Evolutionary conservation across 23 tunicate species (phyloP), one percentile per base, ranked within the genome.

Genomic region (Diplosoma virens): DNA sequence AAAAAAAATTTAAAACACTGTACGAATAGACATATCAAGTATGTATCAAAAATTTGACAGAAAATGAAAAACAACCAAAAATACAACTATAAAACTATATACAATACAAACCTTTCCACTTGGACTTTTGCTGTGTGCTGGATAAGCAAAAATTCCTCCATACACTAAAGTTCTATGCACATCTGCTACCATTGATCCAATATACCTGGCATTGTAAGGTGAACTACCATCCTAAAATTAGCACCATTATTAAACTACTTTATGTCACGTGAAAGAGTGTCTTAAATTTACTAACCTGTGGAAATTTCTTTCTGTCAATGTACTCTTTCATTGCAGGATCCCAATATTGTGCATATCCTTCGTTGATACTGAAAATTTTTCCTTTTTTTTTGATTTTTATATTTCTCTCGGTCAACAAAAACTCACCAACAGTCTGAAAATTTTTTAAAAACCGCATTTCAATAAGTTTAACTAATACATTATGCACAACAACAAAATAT

Each of bases 121-220:
- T 1, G 95, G 95, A 30, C 86, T 87, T 32, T 94, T 88, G 63
- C 83, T 83, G 54, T 87, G 86, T 14, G 90, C 94, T 30, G 98
- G 98, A 60, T 93, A 93, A 0, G 89, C 98, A 47, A 93, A 93
- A 25, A 93, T 79, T 14, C 98, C 98, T 14, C 98, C 98, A 55
- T 93, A 93, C 30, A 93, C 98, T 47, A 93, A 60, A 14, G 98
- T 93, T 37, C 98, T 73, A 48, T 93, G 98, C 1, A 93, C 98
- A 71, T 93, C 98, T 3, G 98, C 98, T 23, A 93, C 98, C 98
- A 93, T 93, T 0, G 98, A 93, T 5, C 98, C 98, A 78, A 93
- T 87, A 41, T 93, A 87, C 18, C 98, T 55, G 26, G 98, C 98
- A 33, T 79, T 82, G 84, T 86, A 86, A 0, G 98, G 98, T 17